Conservation (phyloP, 2,888 invertebrate genomes). For the Opisthograptis luteolata region DNA sequence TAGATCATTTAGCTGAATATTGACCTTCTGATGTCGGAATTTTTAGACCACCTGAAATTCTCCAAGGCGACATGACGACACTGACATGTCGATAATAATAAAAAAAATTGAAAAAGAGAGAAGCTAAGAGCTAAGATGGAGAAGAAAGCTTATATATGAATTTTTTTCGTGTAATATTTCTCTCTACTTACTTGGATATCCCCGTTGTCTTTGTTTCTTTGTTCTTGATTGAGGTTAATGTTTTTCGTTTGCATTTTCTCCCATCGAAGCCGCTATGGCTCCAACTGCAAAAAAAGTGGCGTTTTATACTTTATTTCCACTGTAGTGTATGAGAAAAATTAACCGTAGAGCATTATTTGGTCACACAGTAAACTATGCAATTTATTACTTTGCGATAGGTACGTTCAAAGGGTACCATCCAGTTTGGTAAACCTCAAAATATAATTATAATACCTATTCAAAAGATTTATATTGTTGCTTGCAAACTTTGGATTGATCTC, state of each 20-base stretch:
- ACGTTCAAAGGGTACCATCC: no score
- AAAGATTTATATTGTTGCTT: no score
- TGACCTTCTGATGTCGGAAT: no score
- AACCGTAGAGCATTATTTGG: not conserved
- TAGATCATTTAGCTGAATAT: no score
- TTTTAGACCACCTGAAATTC: no score
- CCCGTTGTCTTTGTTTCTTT: constrained; percentile 65
- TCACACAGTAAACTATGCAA: not conserved
- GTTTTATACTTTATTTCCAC: not conserved
- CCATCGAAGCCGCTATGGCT: constrained; percentile 44
- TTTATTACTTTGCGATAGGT: not conserved
- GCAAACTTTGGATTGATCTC: no score
- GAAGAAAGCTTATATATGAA: not conserved
- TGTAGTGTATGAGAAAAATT: not conserved
- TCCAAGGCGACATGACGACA: no score
- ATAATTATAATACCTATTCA: no score
- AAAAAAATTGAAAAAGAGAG: no score
- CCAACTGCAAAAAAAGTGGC: constrained; percentile 53
- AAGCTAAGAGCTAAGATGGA: no score
- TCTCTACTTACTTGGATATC: constrained; percentile 60
- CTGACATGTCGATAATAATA: no score
- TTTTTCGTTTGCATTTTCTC: constrained; percentile 86
- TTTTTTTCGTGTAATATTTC: not conserved
- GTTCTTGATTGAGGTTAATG: constrained; percentile 83
- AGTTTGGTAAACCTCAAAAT: no score